phyloP scores from a whole-genome alignment of 2,113 vertebrate species.

The Pomatostomus ruficeps region DNA sequence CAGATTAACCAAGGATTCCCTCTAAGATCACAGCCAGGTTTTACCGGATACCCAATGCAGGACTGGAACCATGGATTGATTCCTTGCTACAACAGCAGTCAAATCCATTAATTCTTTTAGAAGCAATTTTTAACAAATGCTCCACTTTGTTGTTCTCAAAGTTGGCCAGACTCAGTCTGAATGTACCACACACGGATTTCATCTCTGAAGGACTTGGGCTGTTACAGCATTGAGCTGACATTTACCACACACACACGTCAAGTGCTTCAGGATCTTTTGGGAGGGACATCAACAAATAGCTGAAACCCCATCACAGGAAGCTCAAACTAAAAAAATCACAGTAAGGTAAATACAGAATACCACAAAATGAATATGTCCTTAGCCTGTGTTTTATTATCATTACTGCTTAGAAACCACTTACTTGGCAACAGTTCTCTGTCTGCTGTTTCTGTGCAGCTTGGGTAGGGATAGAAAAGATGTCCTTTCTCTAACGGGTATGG shows the following conservation, averaged over 20 bases:
- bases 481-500: slow-evolving; percentile 97
- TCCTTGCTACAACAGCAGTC: background rate
- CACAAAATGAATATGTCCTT: slow-evolving; percentile 4
- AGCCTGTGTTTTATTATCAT: slow-evolving; percentile 32
- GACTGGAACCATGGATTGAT: background rate
- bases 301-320: background rate
- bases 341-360: slow-evolving; percentile 30
- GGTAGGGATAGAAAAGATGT: slow-evolving; percentile 97
- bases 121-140: background rate
- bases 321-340: background rate
- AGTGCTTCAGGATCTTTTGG: background rate
- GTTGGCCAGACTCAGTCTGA: background rate
- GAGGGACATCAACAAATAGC: slow-evolving; percentile 18
- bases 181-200: background rate
- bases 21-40: background rate
- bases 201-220: background rate
- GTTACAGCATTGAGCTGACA: background rate
- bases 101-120: background rate
- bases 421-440: slow-evolving; percentile 95
- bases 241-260: background rate
- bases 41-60: background rate
- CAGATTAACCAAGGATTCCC: background rate
- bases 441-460: slow-evolving; percentile 96
- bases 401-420: slow-evolving; percentile 76
- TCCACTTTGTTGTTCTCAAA: background rate